phyloP scores from a whole-genome alignment of 2,888 invertebrate species.

The Norana najaformis region DNA sequence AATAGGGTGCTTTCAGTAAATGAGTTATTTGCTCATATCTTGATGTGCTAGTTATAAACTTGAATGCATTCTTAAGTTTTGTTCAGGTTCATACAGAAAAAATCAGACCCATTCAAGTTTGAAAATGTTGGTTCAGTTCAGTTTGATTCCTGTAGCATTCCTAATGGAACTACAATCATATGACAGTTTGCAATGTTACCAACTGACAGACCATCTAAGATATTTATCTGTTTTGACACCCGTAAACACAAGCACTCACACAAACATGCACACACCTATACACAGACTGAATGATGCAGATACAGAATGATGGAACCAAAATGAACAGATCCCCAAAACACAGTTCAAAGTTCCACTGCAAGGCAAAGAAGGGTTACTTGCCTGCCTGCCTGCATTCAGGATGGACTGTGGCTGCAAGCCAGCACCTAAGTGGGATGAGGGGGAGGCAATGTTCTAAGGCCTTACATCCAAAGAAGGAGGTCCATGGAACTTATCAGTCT shows the following conservation, averaged over 20 bases:
- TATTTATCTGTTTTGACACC: neutral
- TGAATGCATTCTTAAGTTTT: neutral
- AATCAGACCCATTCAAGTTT: neutral
- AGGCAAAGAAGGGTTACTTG: neutral
- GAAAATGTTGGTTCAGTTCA: neutral
- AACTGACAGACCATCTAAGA: too few relatives aligned
- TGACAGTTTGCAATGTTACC: neutral
- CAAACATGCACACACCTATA: neutral
- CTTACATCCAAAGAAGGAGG: neutral
- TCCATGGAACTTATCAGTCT: neutral
- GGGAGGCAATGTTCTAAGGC: neutral
- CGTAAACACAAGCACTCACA: neutral
- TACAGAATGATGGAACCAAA: neutral
- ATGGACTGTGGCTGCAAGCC: neutral
- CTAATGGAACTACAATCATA: neutral
- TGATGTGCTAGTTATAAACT: too few relatives aligned
- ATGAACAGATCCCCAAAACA: neutral
- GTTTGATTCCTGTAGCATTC: neutral
- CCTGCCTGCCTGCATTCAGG: too few relatives aligned
- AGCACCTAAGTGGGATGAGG: neutral
- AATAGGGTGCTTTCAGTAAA: too few relatives aligned
- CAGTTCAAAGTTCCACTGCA: neutral
- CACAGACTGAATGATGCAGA: neutral
- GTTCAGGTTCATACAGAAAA: neutral
- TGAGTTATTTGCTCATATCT: too few relatives aligned